phyloP scores from a whole-genome alignment of 2,113 vertebrate species.

The Strigops habroptila region DNA sequence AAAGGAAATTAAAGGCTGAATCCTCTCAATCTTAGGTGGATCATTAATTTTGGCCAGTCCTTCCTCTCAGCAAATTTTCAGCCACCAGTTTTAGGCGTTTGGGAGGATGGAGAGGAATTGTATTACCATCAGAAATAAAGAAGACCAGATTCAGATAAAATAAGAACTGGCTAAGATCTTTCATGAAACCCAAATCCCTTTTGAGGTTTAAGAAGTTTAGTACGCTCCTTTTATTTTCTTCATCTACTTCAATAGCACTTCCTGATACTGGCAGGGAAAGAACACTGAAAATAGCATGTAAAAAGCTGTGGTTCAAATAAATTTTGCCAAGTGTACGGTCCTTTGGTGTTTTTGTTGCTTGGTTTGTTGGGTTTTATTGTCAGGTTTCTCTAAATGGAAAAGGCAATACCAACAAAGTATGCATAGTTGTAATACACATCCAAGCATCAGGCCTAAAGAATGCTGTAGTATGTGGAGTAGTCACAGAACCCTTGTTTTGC shows the following conservation, averaged over 20 bases:
- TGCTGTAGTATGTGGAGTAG: not conserved
- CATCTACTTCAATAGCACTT: not conserved
- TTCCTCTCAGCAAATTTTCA: not conserved
- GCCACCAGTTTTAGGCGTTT: not conserved
- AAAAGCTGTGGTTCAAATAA: not conserved
- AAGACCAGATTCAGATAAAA: conserved; percentile 9
- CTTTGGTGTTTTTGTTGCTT: not conserved
- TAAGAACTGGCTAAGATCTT: not conserved
- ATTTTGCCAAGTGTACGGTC: not conserved
- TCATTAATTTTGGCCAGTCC: not conserved
- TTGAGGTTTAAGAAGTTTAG: conserved; percentile 17
- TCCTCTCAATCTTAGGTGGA: not conserved
- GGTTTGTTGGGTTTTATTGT: not conserved
- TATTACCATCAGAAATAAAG: not conserved
- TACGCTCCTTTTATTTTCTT: not conserved
- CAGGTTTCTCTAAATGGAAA: conserved; percentile 21
- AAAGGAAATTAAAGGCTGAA: not conserved
- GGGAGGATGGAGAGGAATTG: not conserved
- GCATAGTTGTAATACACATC: not conserved
- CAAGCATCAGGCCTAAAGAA: not conserved
- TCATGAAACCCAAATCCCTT: not conserved
- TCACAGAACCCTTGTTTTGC: not conserved
- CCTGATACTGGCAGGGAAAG: not conserved
- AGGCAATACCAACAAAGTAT: not conserved
- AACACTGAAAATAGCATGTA: not conserved